Evolutionary conservation across 2,113 vertebrate species (phyloP), one percentile per base, ranked within the genome.

Genomic region (Budorcas taxicolor): DNA sequence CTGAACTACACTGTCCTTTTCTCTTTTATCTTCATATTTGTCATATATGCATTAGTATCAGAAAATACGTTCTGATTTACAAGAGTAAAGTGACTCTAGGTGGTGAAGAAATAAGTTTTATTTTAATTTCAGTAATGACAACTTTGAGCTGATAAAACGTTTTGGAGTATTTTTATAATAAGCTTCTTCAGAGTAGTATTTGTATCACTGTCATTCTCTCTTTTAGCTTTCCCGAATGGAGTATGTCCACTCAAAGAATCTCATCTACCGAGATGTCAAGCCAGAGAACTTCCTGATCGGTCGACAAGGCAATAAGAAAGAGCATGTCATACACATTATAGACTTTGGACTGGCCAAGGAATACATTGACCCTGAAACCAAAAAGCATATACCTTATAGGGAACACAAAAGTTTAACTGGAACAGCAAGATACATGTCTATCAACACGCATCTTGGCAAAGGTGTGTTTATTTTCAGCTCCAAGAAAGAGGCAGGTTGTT

Each of bases 281-380:
- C 99, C 99, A 21, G 99, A 99, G 98, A 99, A 99, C 97, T 99
- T 99, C 98, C 99, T 99, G 91, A 99, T 99, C 23, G 99, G 99
- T 74, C 99, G 99, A 93, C 99, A 99, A 99, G 99, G 99, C 98
- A 99, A 99, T 94, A 99, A 99, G 98, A 99, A 99, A 98, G 99
- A 99, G 90, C 99, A 99, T 95, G 99, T 99, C 90, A 99, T 99
- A 97, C 99, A 99, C 99, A 99, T 99, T 98, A 99, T 99, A 98
- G 99, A 99, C 99, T 99, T 99, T 99, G 99, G 99, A 97, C 92
- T 99, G 98, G 99, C 99, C 55, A 99, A 99, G 99, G 99, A 99
- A 96, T 99, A 99, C 98, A 99, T 99, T 76, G 99, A 99, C 98
- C 99, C 99, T 0, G 99, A 99, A 99, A 99, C 99, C 99, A 99